These are phyloP conservation scores for Siderastrea siderea DNA, from an alignment of 92 coral and sea anemone species.

Conservation along the genomic window DNA sequence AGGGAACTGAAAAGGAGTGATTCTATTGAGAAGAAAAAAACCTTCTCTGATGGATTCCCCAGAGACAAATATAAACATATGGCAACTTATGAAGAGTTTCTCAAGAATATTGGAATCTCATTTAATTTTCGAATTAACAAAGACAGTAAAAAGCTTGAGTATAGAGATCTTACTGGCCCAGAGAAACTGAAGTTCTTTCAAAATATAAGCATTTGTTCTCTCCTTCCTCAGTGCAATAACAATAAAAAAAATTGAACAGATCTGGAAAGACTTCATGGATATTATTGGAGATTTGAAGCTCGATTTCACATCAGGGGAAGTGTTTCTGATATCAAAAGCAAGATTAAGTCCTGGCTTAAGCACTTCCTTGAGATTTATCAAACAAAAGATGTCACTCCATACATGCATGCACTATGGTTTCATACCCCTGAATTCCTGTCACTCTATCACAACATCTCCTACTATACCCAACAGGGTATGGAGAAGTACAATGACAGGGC, in stretches of 20 bases:
- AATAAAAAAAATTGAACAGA: too few species aligned
- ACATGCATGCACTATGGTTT: conserved; percentile 71
- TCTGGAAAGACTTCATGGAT: conserved; percentile 56
- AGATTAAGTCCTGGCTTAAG: conserved; percentile 12
- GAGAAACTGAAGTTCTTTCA: conserved; percentile 58
- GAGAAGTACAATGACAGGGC: conserved; percentile 69
- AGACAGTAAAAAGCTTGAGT: conserved; percentile 69
- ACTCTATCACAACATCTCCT: conserved; percentile 44
- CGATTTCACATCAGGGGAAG: conserved; percentile 42
- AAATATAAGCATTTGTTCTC: too few species aligned
- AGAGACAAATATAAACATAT: conserved; percentile 66
- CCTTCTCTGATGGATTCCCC: conserved; percentile 50
- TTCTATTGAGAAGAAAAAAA: conserved; percentile 45
- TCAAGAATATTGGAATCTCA: conserved; percentile 59
- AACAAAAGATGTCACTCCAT: conserved; percentile 72
- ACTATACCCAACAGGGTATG: conserved; percentile 68
- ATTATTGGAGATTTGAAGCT: conserved; percentile 57
- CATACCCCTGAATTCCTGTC: conserved; percentile 65
- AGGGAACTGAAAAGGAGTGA: conserved; percentile 30
- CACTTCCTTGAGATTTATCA: conserved; percentile 52
- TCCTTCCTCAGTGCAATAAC: too few species aligned
- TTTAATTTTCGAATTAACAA: conserved; percentile 65
- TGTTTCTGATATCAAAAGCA: conserved; percentile 10
- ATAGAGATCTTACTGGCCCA: conserved; percentile 81
- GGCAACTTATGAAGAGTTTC: conserved; percentile 67